A percentile compares a stretch with the other conserved stretches of the same genome.
Conservation (phyloP, 1,140 invertebrate genomes). For the Solenopsis fugax region DNA sequence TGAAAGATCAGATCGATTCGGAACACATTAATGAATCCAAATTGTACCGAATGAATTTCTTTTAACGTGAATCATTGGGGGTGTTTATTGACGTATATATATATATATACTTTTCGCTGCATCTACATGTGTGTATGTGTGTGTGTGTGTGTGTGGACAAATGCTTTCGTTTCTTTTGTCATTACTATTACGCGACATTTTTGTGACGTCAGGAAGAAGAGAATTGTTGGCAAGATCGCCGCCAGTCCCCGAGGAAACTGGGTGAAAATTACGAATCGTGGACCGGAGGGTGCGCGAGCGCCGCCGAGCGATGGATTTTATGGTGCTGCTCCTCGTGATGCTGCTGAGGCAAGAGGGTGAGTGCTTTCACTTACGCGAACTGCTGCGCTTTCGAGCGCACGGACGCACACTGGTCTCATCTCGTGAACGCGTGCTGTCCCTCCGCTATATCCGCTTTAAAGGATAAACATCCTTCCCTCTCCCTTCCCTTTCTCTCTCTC, state of each 20-base stretch:
- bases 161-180: neutral
- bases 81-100: neutral
- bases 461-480: constrained; percentile 17
- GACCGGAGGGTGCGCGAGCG: constrained; percentile 41
- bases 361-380: constrained; percentile 54
- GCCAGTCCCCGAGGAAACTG: constrained; percentile 7
- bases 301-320: constrained; percentile 80
- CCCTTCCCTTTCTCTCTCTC: neutral
- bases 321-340: constrained; percentile 77
- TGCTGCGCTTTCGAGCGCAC: constrained; percentile 23
- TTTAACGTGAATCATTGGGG: neutral
- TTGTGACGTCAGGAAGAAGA: constrained; percentile 37
- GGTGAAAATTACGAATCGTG: constrained; percentile 42
- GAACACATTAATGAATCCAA: constrained; percentile 11
- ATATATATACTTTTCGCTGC: neutral
- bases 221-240: neutral
- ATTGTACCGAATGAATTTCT: constrained; percentile 3
- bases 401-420: constrained; percentile 7
- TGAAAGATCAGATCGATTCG: neutral
- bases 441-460: constrained; percentile 54
- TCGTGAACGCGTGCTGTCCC: constrained; percentile 1
- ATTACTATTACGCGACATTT: constrained; percentile 20
- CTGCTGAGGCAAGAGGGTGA: constrained; percentile 81
- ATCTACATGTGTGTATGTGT: too few species aligned
- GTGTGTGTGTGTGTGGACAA: neutral